Conservation (phyloP, 2,888 invertebrate genomes). For the Apotomis betuletana region DNA sequence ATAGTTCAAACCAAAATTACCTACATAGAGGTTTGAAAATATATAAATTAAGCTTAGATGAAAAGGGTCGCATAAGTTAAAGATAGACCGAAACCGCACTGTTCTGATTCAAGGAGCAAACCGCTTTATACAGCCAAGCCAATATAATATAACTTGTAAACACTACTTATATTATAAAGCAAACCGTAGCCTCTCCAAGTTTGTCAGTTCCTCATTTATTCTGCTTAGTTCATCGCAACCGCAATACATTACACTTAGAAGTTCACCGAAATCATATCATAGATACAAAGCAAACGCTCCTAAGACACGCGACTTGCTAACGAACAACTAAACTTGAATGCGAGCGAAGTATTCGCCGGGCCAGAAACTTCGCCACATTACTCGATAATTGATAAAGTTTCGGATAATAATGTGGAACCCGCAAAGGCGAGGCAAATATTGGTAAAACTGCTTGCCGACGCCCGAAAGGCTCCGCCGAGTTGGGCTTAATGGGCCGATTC, state of each 20-base stretch:
- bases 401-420: conserved; percentile 47
- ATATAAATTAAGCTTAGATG: not conserved
- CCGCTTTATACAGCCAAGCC: not conserved
- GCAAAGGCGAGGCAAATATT: conserved; percentile 64
- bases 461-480: conserved; percentile 44
- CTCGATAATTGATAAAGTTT: conserved; percentile 76
- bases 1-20: conserved; percentile 8
- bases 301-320: conserved; percentile 41
- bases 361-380: conserved; percentile 68
- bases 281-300: conserved; percentile 33
- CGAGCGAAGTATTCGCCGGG: conserved; percentile 63
- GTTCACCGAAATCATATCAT: conserved; percentile 34
- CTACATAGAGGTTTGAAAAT: not conserved
- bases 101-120: not conserved
- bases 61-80: not conserved
- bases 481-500: conserved; percentile 60
- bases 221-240: conserved; percentile 30
- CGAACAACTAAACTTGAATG: conserved; percentile 56
- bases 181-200: not conserved
- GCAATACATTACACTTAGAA: conserved; percentile 33
- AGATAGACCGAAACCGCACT: not conserved
- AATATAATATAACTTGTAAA: not conserved
- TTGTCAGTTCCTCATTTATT: conserved; percentile 20
- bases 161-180: not conserved
- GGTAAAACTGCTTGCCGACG: conserved; percentile 64